Percentiles rank a stretch among this genome's conserved stretches.
These are phyloP conservation scores for Periphyllus acericola DNA, from an alignment of 2,888 invertebrate genomes.

Conservation along the genomic window DNA sequence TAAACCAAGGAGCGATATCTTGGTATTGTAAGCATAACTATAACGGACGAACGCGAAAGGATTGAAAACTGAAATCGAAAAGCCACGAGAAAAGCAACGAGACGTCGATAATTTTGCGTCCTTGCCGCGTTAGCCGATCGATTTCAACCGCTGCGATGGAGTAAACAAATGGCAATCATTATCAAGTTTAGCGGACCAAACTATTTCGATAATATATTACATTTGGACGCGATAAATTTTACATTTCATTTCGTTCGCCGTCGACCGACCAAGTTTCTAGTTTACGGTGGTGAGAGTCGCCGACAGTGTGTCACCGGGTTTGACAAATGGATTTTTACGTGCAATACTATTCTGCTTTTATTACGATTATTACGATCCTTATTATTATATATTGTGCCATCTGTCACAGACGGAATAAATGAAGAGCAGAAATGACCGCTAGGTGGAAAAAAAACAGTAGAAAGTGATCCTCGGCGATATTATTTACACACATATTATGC, in stretches of 20 bases:
- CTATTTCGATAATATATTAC: background rate
- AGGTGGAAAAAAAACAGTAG: constrained; percentile 1
- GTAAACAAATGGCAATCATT: constrained; percentile 30
- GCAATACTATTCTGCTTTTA: constrained; percentile 20
- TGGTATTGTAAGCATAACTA: too few relatives aligned
- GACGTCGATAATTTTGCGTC: background rate
- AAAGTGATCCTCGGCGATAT: constrained; percentile 16
- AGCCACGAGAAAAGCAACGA: background rate
- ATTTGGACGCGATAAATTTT: constrained; percentile 15
- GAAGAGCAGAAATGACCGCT: background rate
- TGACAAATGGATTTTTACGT: constrained; percentile 54
- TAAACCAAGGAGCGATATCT: too few relatives aligned
- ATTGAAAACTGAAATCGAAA: too few relatives aligned
- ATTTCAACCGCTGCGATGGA: background rate
- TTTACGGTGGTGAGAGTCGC: constrained; percentile 32
- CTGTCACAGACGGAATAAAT: constrained; percentile 17
- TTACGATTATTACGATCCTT: background rate
- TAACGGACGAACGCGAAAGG: too few relatives aligned
- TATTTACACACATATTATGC: background rate
- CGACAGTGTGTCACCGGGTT: constrained; percentile 22
- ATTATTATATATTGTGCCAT: background rate
- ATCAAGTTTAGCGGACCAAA: background rate
- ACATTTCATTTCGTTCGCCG: constrained; percentile 34
- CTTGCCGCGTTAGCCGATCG: background rate
- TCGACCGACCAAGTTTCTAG: constrained; percentile 36